Conservation (phyloP, 2,888 invertebrate species). For the Alcis repandata region DNA sequence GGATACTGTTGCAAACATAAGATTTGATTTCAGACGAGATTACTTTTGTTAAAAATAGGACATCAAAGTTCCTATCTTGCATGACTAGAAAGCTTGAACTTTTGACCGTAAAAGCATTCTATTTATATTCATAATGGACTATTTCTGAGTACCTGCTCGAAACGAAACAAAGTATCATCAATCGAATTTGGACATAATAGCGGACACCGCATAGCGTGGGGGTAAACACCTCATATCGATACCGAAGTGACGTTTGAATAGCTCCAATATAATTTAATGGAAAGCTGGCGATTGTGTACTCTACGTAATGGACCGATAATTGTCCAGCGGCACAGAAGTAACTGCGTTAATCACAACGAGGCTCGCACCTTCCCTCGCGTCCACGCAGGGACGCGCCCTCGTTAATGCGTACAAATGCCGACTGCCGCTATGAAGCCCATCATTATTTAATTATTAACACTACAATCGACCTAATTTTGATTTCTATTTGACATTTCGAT, state of each 20-base stretch:
- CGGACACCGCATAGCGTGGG: slow-evolving; percentile 17
- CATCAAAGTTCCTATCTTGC: not conserved
- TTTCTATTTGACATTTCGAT: slow-evolving; percentile 86
- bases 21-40: slow-evolving; percentile 28
- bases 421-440: slow-evolving; percentile 62
- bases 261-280: slow-evolving; percentile 74
- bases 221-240: slow-evolving; percentile 57
- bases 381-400: slow-evolving; percentile 55
- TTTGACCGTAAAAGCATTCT: not conserved
- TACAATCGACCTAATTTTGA: slow-evolving; percentile 86
- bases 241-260: slow-evolving; percentile 67
- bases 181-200: slow-evolving; percentile 28
- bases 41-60: not conserved
- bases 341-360: slow-evolving; percentile 82
- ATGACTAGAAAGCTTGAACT: not conserved
- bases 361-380: slow-evolving; percentile 75
- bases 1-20: slow-evolving; percentile 67
- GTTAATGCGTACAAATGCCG: slow-evolving; percentile 68
- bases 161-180: slow-evolving; percentile 21
- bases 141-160: slow-evolving; percentile 4
- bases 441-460: slow-evolving; percentile 86
- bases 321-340: slow-evolving; percentile 84
- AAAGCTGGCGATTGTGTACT: slow-evolving; percentile 74
- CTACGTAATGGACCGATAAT: slow-evolving; percentile 84
- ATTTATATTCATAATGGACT: slow-evolving; percentile 9